Evolutionary conservation across 2,797 vertebrate genomes (phyloP), one percentile per base, ranked within the genome.

Genomic region (Pempheris klunzingeri): DNA sequence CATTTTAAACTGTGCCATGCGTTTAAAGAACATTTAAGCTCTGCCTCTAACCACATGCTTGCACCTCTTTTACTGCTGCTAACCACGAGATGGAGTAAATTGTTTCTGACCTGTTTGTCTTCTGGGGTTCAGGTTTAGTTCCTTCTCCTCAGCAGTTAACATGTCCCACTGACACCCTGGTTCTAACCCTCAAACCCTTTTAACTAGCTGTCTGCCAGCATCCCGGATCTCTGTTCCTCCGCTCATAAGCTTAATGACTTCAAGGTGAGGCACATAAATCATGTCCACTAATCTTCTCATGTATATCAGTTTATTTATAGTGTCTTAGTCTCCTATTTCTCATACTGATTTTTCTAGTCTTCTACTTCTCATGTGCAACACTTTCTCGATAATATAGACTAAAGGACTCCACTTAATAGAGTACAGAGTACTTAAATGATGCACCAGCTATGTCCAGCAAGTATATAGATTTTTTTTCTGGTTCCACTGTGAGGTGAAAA

Each of bases 121-220:
- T 63, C 15, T 18, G 32, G 30, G 22, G 8, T 20, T 73, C 47
- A 50, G 5, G 41, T 58, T 68, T 18, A 38, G 7, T 36, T 38
- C 14, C 54, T 26, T 17, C 63, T 8, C 15, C 34, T 8, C 47
- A 28, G 50, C 41, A 43, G 18, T 34, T 34, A 72, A 41, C 54
- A 5, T 32, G 47, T 67, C 66, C 67, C 52, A 74, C 81, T 87
- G 77, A 85, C 83, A 34, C 38, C 41, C 20, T 30, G 59, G 49
- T 68, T 73, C 52, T 58, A 36, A 43, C 50, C 57, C 30, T 72
- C 22, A 71, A 70, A 86, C 78, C 74, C 38, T n/a, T 58, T 71
- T 41, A 83, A 82, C 43, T 90, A 99, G 98, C 92, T 98, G 59
- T 97, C 97, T 69, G 94, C 93, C 87, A 98, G 97, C 92, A 96